Evolutionary conservation across 2,888 invertebrate species (phyloP).

Genomic region (Tortrix viridana): DNA sequence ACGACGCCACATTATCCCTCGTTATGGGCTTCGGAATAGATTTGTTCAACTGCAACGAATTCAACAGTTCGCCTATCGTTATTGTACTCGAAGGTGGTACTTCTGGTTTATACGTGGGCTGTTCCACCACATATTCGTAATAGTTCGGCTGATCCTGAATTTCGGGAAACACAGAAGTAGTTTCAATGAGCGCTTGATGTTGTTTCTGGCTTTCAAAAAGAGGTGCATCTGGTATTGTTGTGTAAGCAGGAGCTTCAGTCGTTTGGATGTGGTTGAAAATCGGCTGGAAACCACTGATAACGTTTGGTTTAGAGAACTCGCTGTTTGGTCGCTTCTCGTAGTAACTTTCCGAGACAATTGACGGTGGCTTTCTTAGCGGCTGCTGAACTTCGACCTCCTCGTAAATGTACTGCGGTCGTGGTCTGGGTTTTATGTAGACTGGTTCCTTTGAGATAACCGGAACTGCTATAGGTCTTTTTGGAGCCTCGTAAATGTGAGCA

Average conservation of each 20-base stretch:
- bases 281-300: slow-evolving; percentile 73
- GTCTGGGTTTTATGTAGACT: slow-evolving; percentile 65
- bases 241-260: slow-evolving; percentile 55
- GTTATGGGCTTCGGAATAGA: slow-evolving; percentile 90
- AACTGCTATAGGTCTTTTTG: slow-evolving; percentile 56
- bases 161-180: slow-evolving; percentile 47
- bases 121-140: slow-evolving; percentile 62
- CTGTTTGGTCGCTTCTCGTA: slow-evolving; percentile 63
- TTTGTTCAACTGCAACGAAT: slow-evolving; percentile 89
- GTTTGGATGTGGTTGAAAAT: slow-evolving; percentile 55
- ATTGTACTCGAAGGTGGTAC: slow-evolving; percentile 53
- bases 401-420: slow-evolving; percentile 62
- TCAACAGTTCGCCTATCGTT: slow-evolving; percentile 83
- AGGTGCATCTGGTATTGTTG: slow-evolving; percentile 46
- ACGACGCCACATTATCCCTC: slow-evolving; percentile 90
- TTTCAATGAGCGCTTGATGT: slow-evolving; percentile 47
- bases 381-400: slow-evolving; percentile 57
- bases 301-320: slow-evolving; percentile 55
- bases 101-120: slow-evolving; percentile 51
- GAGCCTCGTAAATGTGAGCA: slow-evolving; percentile 51
- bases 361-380: slow-evolving; percentile 56
- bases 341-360: slow-evolving; percentile 70
- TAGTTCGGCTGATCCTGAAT: slow-evolving; percentile 57
- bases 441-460: slow-evolving; percentile 61
- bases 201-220: slow-evolving; percentile 52